Base-by-base conservation (phyloP, 2,888 invertebrate species). In the Parthenolecanium corni region DNA sequence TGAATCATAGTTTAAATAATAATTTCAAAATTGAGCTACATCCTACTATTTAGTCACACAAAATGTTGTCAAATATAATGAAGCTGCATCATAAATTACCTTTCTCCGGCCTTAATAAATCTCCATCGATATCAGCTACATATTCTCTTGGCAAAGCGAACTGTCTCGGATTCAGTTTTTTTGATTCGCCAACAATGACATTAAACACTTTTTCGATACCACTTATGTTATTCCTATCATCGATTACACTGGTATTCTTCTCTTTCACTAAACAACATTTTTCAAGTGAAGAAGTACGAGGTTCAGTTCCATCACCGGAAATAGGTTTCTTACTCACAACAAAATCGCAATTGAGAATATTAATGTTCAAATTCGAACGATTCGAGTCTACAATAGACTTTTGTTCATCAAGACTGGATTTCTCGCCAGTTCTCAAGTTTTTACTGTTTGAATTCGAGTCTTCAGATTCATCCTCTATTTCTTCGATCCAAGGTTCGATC, bases 141-240 rank as follows among this genome's bases (percentile, higher is more conserved):
- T 61, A 61, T n/a, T 61, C 61, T 12, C 16, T 20, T 5, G 61
- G 61, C 24, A 61, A 49, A 21, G 23, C 11, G 6, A 61, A 61
- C 16, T 61, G 49, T 51, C 49, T 61, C 9, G 61, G 61, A 51
- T 61, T 61, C 18, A 23, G 5, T 51, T 61, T 61, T 3, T 36
- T 36, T 16, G 61, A 23, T 23, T 61, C 40, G n/a, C 4, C 38
- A 16, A 61, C 51, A 5, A 51, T 47, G 11, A 38, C 12, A 40
- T 3, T n/a, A 23, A 61, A 61, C 14, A 21, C 40, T n/a, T 38
- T 31, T 49, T 61, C 36, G 16, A 61, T 61, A 31, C 40, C 47
- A n/a, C n/a, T 24, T 1, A n/a, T 38, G 12, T 49, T 21, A 54
- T 23, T 24, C 5, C 3, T 9, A 9, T 18, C 20, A 42, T 44